Evolutionary conservation across 2,888 invertebrate genomes (phyloP).

Genomic region (Anagyrus pseudococci): DNA sequence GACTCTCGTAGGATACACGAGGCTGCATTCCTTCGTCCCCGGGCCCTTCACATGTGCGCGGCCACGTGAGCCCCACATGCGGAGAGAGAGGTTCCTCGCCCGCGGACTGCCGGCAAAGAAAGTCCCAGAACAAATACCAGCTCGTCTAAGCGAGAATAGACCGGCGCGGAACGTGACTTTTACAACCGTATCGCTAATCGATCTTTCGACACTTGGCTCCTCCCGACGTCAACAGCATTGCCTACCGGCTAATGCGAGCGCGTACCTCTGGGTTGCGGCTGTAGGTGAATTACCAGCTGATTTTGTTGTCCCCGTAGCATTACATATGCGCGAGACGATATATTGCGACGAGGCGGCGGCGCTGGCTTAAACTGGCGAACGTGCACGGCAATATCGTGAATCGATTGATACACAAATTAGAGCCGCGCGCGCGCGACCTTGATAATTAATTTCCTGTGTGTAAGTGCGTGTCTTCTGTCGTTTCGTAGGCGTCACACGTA

Average conservation of each 20-base stretch:
- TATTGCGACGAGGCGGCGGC: too few species aligned
- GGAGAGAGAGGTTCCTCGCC: background rate
- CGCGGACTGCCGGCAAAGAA: background rate
- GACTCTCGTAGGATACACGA: background rate
- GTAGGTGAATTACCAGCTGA: too few species aligned
- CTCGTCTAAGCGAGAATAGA: conserved; percentile 30
- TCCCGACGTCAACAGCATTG: background rate
- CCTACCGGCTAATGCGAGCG: background rate
- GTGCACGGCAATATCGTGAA: background rate
- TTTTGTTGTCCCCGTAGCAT: too few species aligned
- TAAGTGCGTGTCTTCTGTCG: background rate
- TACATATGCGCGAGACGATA: too few species aligned
- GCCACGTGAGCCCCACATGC: conserved; percentile 18
- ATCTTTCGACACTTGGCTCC: conserved; percentile 7
- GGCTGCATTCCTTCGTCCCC: conserved; percentile 27
- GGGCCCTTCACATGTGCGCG: background rate
- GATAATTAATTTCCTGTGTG: background rate
- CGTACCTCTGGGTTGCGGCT: background rate
- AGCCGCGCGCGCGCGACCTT: conserved; percentile 1
- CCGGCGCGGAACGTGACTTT: conserved; percentile 9
- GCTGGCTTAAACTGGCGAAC: too few species aligned
- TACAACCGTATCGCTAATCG: conserved; percentile 11
- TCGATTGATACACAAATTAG: conserved; percentile 5
- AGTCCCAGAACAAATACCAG: background rate
- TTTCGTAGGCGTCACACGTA: conserved; percentile 1